Conservation (phyloP, 1,140 invertebrate species). For the Drosophila kikkawai region DNA sequence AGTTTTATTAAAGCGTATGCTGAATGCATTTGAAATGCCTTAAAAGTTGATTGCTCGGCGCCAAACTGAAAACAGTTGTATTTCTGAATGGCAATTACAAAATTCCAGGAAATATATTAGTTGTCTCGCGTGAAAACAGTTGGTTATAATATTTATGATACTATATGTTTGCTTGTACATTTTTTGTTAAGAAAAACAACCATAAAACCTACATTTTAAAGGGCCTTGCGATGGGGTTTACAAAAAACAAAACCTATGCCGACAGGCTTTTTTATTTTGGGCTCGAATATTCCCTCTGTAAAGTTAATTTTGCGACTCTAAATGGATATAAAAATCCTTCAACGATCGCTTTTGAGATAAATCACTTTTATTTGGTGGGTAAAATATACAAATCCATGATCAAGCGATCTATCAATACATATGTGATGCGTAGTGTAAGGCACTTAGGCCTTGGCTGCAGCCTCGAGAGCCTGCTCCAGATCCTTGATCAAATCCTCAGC, state of each 20-base stretch:
- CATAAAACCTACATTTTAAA: too few species aligned
- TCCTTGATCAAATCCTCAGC: conserved; percentile 95
- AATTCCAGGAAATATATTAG: background rate
- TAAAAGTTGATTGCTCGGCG: too few species aligned
- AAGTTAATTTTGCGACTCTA: background rate
- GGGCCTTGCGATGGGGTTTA: too few species aligned
- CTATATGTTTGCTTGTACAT: background rate
- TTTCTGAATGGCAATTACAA: background rate
- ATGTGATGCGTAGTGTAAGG: background rate
- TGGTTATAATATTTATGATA: background rate
- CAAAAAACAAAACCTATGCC: too few species aligned
- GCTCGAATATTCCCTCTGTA: too few species aligned
- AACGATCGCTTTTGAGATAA: conserved; percentile 1
- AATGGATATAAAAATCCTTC: background rate
- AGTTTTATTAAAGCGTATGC: background rate
- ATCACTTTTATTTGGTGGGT: conserved; percentile 32
- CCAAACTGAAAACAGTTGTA: background rate
- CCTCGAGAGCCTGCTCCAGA: conserved; percentile 91
- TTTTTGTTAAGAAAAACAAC: background rate
- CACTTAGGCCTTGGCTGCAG: conserved; percentile 54
- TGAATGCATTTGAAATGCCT: background rate
- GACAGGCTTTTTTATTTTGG: too few species aligned
- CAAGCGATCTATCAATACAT: background rate
- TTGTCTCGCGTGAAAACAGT: background rate
- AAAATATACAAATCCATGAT: conserved; percentile 26